Percentiles rank a stretch among this genome's conserved stretches.
Conservation (phyloP, 2,113 vertebrate genomes). For the Toxotes jaculatrix region DNA sequence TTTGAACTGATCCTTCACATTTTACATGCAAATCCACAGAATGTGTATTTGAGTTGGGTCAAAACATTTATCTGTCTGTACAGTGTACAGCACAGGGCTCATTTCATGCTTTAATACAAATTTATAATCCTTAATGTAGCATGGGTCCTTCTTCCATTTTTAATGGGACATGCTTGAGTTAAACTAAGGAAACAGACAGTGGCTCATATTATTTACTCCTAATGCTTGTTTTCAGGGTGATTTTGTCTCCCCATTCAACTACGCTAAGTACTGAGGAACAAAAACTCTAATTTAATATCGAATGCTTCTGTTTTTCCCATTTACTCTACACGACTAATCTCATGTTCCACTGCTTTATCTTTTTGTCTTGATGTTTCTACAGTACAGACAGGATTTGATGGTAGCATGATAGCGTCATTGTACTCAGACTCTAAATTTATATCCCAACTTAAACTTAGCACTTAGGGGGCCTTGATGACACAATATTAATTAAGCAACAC, state of each 20-base stretch:
- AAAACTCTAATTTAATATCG: slow-evolving; percentile 72
- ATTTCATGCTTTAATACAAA: slow-evolving; percentile 77
- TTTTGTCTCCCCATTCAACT: slow-evolving; percentile 70
- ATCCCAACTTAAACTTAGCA: not conserved
- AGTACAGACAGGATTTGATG: slow-evolving; percentile 38
- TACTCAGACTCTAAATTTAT: not conserved
- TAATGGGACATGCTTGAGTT: slow-evolving; percentile 78
- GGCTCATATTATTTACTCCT: slow-evolving; percentile 73
- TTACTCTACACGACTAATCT: slow-evolving; percentile 70
- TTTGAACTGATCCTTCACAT: slow-evolving; percentile 31
- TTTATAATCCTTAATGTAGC: slow-evolving; percentile 73
- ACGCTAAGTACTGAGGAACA: slow-evolving; percentile 58
- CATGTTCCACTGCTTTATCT: slow-evolving; percentile 69
- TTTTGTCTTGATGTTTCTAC: slow-evolving; percentile 44
- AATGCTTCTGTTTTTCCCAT: slow-evolving; percentile 66
- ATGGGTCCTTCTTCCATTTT: slow-evolving; percentile 64
- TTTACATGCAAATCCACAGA: slow-evolving; percentile 45
- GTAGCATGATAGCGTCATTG: slow-evolving; percentile 35
- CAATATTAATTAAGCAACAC: slow-evolving; percentile 14
- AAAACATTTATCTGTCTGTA: slow-evolving; percentile 58
- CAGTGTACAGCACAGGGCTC: slow-evolving; percentile 49
- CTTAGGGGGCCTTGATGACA: not conserved
- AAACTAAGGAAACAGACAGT: slow-evolving; percentile 64
- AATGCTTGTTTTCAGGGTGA: slow-evolving; percentile 73
- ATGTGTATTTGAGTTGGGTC: slow-evolving; percentile 24